Evolutionary conservation across 2,888 invertebrate species (phyloP).

Genomic region (Busseola fusca): DNA sequence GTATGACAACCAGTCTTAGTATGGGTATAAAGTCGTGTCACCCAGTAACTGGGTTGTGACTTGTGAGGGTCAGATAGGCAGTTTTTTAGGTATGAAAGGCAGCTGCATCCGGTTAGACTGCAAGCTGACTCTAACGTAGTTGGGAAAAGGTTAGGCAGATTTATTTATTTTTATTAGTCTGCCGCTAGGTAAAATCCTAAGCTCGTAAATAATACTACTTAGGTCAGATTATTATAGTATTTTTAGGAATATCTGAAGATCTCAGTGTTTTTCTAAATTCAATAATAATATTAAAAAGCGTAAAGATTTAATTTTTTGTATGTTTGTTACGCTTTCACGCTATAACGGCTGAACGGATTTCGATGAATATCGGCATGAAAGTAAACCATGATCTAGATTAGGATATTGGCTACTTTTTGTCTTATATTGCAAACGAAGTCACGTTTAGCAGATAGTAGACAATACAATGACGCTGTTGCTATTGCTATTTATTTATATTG

Average conservation of each 20-base stretch:
- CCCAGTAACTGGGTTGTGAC: too few species aligned
- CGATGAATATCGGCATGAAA: not conserved
- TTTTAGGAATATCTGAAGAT: not conserved
- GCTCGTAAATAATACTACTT: not conserved
- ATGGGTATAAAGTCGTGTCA: not conserved
- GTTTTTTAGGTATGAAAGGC: too few species aligned
- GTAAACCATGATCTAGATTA: not conserved
- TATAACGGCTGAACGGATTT: not conserved
- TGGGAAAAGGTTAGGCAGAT: not conserved
- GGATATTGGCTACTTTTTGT: not conserved
- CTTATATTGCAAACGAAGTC: not conserved
- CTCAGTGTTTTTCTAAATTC: not conserved
- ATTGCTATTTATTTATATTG: not conserved
- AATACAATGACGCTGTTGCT: not conserved
- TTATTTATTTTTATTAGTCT: not conserved
- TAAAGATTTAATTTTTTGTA: not conserved
- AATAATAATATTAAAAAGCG: not conserved
- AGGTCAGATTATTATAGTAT: not conserved
- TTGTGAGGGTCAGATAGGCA: too few species aligned
- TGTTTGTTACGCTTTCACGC: not conserved
- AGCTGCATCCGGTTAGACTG: not conserved
- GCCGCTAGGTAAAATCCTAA: not conserved
- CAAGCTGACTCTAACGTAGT: not conserved
- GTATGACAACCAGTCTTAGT: not conserved
- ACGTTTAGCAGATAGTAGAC: not conserved